These are phyloP conservation scores for Nettapus auritus DNA, from an alignment of 2,113 vertebrate genomes.

Conservation along the genomic window DNA sequence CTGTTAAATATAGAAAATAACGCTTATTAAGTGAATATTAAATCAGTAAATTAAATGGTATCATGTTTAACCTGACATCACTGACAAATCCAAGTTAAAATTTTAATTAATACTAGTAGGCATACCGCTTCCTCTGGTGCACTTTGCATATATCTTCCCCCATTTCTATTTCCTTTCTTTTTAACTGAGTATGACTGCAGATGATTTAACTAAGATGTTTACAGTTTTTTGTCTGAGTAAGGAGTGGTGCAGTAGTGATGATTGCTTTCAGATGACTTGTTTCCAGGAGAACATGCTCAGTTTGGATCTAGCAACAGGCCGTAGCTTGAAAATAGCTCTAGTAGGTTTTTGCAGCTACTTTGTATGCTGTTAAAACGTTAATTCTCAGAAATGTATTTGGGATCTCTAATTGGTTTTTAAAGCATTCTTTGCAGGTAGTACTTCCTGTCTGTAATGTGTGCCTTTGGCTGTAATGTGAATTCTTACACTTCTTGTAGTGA, in stretches of 20 bases:
- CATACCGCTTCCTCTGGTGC: not conserved
- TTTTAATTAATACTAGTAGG: not conserved
- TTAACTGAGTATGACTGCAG: not conserved
- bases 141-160: not conserved
- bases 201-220: fast-evolving
- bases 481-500: not conserved
- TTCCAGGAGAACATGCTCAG: not conserved
- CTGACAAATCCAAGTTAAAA: not conserved
- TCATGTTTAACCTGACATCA: not conserved
- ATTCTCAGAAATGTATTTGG: not conserved
- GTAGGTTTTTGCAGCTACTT: not conserved
- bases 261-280: not conserved
- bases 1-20: not conserved
- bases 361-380: not conserved
- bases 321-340: not conserved
- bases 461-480: not conserved
- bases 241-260: not conserved
- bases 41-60: not conserved
- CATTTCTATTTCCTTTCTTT: not conserved
- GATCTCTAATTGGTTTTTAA: not conserved
- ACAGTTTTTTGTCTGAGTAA: not conserved
- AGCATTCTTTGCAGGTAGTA: not conserved
- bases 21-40: not conserved
- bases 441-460: not conserved
- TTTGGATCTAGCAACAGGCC: not conserved